These are phyloP conservation scores for Dendrolimus pini DNA, from an alignment of 2,888 invertebrate genomes.

Conservation along the genomic window DNA sequence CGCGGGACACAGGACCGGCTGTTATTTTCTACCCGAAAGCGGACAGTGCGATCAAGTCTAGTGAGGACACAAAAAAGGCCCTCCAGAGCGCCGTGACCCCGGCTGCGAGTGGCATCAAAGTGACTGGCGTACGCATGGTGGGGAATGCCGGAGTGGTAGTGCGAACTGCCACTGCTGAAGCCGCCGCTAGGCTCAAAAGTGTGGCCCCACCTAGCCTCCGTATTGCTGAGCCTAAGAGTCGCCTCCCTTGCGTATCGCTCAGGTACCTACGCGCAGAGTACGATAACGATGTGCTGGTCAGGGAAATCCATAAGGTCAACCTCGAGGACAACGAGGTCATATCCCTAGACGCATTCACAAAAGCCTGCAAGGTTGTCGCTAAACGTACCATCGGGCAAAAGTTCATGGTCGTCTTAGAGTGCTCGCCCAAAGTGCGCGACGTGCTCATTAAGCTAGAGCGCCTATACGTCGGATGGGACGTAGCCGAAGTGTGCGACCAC, in stretches of 20 bases:
- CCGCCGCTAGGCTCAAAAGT: background rate
- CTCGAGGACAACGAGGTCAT: background rate
- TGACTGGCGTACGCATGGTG: slow-evolving; percentile 1
- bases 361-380: background rate
- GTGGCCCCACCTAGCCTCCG: slow-evolving; percentile 7
- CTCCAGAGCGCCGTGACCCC: background rate
- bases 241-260: slow-evolving; percentile 1
- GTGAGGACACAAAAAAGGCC: slow-evolving; percentile 2
- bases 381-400: background rate
- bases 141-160: slow-evolving; percentile 2
- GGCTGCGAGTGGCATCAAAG: slow-evolving; percentile 7
- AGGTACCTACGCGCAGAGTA: background rate
- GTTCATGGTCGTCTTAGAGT: slow-evolving; percentile 3
- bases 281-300: background rate
- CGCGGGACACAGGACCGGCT: background rate
- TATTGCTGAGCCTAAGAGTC: slow-evolving; percentile 1
- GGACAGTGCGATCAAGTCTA: background rate
- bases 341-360: background rate
- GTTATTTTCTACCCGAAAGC: slow-evolving; percentile 2
- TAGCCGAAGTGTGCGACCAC: background rate
- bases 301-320: background rate
- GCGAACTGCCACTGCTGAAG: slow-evolving; percentile 1
- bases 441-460: background rate
- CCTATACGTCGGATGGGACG: slow-evolving; percentile 3
- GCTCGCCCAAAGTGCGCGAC: slow-evolving; percentile 1